Percentiles rank a stretch among this genome's conserved stretches.
These are phyloP conservation scores for Tetragonula carbonaria DNA, from an alignment of 2,888 invertebrate species.

Conservation along the genomic window DNA sequence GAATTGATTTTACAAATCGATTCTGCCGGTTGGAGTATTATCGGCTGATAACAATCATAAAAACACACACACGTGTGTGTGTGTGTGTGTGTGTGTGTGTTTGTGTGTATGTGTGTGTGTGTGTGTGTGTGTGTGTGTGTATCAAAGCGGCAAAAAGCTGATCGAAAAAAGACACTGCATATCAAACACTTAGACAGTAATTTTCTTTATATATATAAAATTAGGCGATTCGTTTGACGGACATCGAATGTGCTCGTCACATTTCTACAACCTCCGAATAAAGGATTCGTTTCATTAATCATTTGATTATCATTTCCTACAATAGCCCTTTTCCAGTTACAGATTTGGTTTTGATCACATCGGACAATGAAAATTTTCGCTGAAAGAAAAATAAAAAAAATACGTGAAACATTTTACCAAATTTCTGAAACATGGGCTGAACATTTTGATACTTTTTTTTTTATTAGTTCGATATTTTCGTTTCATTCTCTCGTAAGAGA, in stretches of 20 bases:
- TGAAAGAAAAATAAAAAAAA: neutral
- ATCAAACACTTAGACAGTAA: slow-evolving; percentile 36
- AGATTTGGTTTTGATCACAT: neutral
- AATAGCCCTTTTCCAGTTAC: neutral
- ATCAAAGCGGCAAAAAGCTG: slow-evolving; percentile 50
- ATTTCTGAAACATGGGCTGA: neutral
- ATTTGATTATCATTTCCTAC: slow-evolving; percentile 2
- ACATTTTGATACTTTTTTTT: neutral
- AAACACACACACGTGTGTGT: no score
- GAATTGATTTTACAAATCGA: slow-evolving; percentile 22
- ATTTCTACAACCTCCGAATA: neutral
- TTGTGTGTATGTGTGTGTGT: neutral
- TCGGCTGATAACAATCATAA: slow-evolving; percentile 9
- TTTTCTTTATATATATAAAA: slow-evolving; percentile 32
- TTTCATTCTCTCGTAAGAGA: neutral
- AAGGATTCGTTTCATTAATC: neutral
- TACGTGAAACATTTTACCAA: neutral
- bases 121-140: neutral
- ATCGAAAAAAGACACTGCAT: slow-evolving; percentile 38
- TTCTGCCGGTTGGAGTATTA: slow-evolving; percentile 1
- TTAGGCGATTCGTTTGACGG: slow-evolving; percentile 23
- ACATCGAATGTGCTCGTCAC: neutral
- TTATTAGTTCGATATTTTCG: neutral
- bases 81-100: neutral
- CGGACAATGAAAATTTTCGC: neutral